phyloP scores from a whole-genome alignment of 2,797 vertebrate genomes.

The Anolis apletophallus region DNA sequence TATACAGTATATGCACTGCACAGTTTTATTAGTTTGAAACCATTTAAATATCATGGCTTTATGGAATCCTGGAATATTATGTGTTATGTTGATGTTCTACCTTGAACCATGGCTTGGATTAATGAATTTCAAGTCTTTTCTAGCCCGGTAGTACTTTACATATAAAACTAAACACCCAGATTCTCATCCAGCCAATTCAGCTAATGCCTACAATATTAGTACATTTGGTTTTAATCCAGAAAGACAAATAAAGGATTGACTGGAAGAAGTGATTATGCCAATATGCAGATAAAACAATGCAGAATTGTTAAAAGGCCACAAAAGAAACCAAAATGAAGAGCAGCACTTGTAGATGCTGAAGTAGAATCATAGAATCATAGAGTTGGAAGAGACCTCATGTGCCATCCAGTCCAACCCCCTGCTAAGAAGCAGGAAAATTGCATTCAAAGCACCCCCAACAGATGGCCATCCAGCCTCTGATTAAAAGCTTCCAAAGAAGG shows the following conservation, averaged over 20 bases:
- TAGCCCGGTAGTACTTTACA: neutral
- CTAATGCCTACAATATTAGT: neutral
- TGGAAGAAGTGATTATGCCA: neutral
- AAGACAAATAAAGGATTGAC: neutral
- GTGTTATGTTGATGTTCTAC: neutral
- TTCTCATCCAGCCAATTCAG: neutral
- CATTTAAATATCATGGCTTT: no score
- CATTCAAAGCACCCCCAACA: no score
- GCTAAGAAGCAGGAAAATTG: no score
- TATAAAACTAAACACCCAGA: neutral
- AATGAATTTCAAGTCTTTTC: neutral
- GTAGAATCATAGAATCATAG: no score
- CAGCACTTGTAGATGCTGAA: neutral
- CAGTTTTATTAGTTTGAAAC: no score
- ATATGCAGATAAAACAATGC: neutral
- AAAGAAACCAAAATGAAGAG: neutral
- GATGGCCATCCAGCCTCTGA: no score
- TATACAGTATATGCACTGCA: neutral
- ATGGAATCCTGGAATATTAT: neutral
- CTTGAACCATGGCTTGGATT: neutral
- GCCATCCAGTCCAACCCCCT: no score
- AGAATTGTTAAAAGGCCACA: neutral
- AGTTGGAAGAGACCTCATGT: no score
- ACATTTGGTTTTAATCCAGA: neutral
- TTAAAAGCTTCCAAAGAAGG: no score